Conservation (phyloP, 2,113 vertebrate genomes). For the Lonchura striata region DNA sequence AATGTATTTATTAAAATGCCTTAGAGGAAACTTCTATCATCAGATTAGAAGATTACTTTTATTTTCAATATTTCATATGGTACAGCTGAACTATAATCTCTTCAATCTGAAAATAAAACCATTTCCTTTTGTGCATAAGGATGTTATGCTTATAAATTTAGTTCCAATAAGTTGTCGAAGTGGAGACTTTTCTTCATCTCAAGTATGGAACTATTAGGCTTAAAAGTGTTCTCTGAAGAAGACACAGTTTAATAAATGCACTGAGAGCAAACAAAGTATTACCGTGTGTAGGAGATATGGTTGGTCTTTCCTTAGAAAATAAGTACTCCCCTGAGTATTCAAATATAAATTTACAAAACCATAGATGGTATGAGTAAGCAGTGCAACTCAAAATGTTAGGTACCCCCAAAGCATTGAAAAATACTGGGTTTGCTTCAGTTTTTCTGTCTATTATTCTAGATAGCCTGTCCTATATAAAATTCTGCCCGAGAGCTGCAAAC, state of each 20-base stretch:
- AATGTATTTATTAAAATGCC: neutral
- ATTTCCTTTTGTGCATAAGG: neutral
- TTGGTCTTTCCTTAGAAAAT: slow-evolving; percentile 6
- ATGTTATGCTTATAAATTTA: neutral
- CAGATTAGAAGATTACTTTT: neutral
- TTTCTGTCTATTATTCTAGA: neutral
- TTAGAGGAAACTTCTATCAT: neutral
- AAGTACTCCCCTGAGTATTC: neutral
- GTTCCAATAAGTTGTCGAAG: neutral
- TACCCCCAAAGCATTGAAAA: neutral
- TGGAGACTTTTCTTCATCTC: neutral
- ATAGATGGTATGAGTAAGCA: neutral
- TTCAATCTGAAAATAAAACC: neutral
- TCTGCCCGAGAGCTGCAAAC: neutral
- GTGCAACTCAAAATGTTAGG: neutral
- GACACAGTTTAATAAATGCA: neutral
- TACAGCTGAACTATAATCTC: neutral
- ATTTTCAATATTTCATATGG: neutral
- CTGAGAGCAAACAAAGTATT: neutral
- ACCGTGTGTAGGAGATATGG: neutral
- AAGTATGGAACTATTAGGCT: neutral
- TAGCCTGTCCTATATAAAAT: neutral
- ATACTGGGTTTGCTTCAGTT: neutral
- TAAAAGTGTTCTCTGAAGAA: neutral
- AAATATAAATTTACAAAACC: neutral